A percentile compares a stretch with the other conserved stretches of the same genome.
These are phyloP conservation scores for Leptopilina boulardi DNA, from an alignment of 1,140 invertebrate genomes.

Conservation along the genomic window DNA sequence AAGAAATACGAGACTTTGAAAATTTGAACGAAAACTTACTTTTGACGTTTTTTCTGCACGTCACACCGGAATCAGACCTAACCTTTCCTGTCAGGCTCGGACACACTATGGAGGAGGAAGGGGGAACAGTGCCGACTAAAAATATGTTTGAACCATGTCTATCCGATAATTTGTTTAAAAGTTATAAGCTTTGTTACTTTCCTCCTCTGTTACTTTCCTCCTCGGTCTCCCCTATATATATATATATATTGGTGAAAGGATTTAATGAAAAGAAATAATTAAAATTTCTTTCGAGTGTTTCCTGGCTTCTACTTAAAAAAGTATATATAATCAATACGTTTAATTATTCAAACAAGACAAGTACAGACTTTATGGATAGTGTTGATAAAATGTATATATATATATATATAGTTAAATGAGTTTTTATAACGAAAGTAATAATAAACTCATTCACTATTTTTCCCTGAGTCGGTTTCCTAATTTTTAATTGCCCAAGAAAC, in stretches of 20 bases:
- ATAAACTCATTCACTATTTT: constrained; percentile 6
- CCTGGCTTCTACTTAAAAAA: background rate
- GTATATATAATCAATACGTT: constrained; percentile 29
- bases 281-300: background rate
- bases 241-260: background rate
- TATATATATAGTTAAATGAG: background rate
- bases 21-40: too few relatives aligned
- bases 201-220: too few relatives aligned
- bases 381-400: background rate
- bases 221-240: too few relatives aligned
- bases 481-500: background rate
- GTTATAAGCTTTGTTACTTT: too few relatives aligned
- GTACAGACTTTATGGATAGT: background rate
- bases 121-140: too few relatives aligned
- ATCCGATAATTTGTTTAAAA: too few relatives aligned
- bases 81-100: too few relatives aligned
- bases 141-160: too few relatives aligned
- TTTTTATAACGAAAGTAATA: constrained; percentile 25
- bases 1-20: too few relatives aligned
- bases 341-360: constrained; percentile 1
- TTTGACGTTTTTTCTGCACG: too few relatives aligned
- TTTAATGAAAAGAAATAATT: background rate
- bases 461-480: background rate
- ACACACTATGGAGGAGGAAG: too few relatives aligned
- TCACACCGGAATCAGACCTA: too few relatives aligned